phyloP scores from a whole-genome alignment of 2,888 invertebrate genomes.

The Mallateleia sp. region DNA sequence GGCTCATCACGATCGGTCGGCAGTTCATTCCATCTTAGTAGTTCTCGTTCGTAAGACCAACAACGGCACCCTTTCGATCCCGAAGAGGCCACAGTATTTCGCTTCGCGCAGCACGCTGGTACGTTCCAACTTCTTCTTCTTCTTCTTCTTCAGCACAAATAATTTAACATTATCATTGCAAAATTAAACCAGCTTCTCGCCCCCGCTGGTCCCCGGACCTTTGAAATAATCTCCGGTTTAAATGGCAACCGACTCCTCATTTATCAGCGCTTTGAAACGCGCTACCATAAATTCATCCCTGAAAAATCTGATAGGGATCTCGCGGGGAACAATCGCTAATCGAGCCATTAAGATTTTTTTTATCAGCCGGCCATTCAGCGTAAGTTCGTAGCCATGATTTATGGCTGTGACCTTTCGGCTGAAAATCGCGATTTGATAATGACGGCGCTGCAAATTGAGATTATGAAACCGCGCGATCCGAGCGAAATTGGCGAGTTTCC shows the following conservation, averaged over 20 bases:
- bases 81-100: constrained; percentile 57
- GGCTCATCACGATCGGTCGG: constrained; percentile 87
- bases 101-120: constrained; percentile 61
- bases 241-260: constrained; percentile 51
- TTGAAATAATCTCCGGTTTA: no score
- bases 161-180: no score
- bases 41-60: constrained; percentile 83
- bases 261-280: constrained; percentile 35
- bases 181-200: no score
- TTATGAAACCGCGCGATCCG: constrained; percentile 31
- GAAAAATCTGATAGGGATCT: constrained; percentile 22
- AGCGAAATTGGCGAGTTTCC: constrained; percentile 45
- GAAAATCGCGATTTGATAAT: constrained; percentile 66
- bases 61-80: constrained; percentile 65
- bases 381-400: constrained; percentile 45
- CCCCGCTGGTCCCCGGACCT: no score
- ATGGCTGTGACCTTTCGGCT: constrained; percentile 60
- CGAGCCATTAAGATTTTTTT: background rate
- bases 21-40: constrained; percentile 88
- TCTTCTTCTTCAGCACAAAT: constrained; percentile 36
- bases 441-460: constrained; percentile 52
- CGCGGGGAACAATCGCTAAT: constrained; percentile 37
- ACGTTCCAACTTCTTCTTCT: constrained; percentile 26
- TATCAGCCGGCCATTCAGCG: constrained; percentile 28
- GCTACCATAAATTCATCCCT: constrained; percentile 45